Evolutionary conservation across 2,797 vertebrate species (phyloP).

Genomic region (Thunnus albacares): DNA sequence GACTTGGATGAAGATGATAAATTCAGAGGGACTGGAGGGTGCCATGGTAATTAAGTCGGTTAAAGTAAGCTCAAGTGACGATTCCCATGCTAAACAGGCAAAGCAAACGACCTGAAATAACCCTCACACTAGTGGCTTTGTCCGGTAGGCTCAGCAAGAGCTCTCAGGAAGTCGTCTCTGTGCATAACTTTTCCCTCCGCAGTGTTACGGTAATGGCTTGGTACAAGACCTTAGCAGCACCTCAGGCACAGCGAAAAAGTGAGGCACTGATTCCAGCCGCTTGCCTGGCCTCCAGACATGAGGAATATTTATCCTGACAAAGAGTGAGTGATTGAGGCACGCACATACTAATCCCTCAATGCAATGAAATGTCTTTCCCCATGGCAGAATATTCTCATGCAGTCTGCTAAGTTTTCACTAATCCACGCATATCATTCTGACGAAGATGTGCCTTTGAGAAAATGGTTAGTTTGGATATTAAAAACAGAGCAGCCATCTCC

Average conservation of each 20-base stretch:
- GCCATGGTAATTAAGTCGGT: slow-evolving; percentile 84
- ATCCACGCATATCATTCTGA: slow-evolving; percentile 68
- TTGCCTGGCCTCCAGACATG: slow-evolving; percentile 65
- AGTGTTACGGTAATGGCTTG: slow-evolving; percentile 75
- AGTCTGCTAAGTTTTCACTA: slow-evolving; percentile 70
- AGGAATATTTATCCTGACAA: slow-evolving; percentile 75
- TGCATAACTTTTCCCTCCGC: slow-evolving; percentile 69
- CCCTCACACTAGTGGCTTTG: slow-evolving; percentile 82
- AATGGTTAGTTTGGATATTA: slow-evolving; percentile 37
- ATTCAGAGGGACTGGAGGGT: slow-evolving; percentile 79
- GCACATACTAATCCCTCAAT: slow-evolving; percentile 71
- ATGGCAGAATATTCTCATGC: slow-evolving; percentile 61
- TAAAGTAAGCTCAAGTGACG: slow-evolving; percentile 81
- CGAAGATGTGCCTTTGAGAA: slow-evolving; percentile 59
- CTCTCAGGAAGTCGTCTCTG: slow-evolving; percentile 74
- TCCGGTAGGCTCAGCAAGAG: slow-evolving; percentile 60
- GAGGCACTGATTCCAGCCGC: slow-evolving; percentile 57
- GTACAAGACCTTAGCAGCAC: slow-evolving; percentile 58
- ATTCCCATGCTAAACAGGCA: slow-evolving; percentile 80
- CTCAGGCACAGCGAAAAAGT: slow-evolving; percentile 45
- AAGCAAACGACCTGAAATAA: slow-evolving; percentile 78
- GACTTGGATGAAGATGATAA: slow-evolving; percentile 82
- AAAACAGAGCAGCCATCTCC: slow-evolving; percentile 27
- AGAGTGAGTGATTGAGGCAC: slow-evolving; percentile 71
- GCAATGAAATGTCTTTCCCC: slow-evolving; percentile 75